phyloP scores from a whole-genome alignment of 2,113 vertebrate species.

The Polypterus bichir region DNA sequence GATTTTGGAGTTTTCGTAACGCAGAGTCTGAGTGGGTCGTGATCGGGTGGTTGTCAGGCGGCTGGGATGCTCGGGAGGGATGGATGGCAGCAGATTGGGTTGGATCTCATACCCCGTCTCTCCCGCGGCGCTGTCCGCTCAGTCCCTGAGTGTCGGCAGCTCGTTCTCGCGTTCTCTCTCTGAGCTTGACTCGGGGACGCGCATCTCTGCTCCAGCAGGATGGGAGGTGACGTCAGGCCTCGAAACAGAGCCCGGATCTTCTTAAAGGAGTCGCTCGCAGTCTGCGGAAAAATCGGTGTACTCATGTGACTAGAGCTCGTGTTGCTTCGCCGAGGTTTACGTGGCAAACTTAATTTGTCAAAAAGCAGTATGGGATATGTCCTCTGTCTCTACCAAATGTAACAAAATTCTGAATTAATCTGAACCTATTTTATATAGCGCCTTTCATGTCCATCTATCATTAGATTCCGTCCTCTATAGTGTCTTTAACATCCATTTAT shows the following conservation, averaged over 20 bases:
- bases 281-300: no score
- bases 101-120: constrained; percentile 49
- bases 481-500: no score
- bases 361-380: no score
- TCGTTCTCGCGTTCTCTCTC: constrained; percentile 24
- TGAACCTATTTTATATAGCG: no score
- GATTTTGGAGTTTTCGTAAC: constrained; percentile 58
- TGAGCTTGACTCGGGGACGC: constrained; percentile 30
- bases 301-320: no score
- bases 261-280: constrained; percentile 28
- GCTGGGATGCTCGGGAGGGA: constrained; percentile 36
- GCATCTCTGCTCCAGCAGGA: constrained; percentile 42
- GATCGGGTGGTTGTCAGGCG: constrained; percentile 64
- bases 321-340: no score
- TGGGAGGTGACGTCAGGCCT: constrained; percentile 43
- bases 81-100: constrained; percentile 76
- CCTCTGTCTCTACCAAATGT: no score
- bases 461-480: no score
- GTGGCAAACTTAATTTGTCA: no score
- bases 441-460: no score
- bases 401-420: no score
- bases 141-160: constrained; percentile 34
- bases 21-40: constrained; percentile 50
- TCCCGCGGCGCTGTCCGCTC: constrained; percentile 33
- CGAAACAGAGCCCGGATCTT: constrained; percentile 44